Evolutionary conservation across 2,888 invertebrate genomes (phyloP), one percentile per base, ranked within the genome.

Genomic region (Galerucella nymphaeae): DNA sequence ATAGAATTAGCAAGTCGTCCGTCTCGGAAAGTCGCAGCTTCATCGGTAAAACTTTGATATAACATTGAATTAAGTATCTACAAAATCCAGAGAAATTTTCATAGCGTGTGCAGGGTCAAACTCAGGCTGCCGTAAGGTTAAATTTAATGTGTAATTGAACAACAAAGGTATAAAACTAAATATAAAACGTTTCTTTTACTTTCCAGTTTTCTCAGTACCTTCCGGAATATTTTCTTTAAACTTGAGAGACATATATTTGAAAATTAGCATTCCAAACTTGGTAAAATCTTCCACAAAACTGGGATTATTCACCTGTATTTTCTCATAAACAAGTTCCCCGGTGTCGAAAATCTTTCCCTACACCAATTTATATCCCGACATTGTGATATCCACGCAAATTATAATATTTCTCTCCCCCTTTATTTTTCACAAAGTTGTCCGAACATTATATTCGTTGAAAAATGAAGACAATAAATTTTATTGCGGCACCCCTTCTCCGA

Each of bases 391-490:
- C 23, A 16, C 57, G 63, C 63, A 63, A 64, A 70, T 70, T 70
- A 70, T 70, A 70, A 70, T 70, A 57, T 70, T 70, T 70, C 64
- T 70, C 63, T 57, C 16, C 57, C 53, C 38, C 30, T 30, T 65
- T 65, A 14, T 16, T 63, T 68, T 62, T 64, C 48, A 16, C 59
- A 45, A 30, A 62, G 57, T 70, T 63, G 57, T 64, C 70, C 70
- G 63, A 53, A 70, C 63, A 70, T 63, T 70, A 70, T 70, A 57
- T 30, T 63, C 70, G 63, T 48, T 70, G 70, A 70, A 70, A 70
- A 70, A 70, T 70, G 70, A 70, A 64, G 63, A 70, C 63, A 70
- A 70, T 70, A 70, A 70, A 70, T 70, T 70, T 70, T 64, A 70
- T 70, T 64, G 57, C 45, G 48, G 48, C 70, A 64, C 64, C 57